A percentile compares a stretch with the other conserved stretches of the same genome.
phyloP scores from a whole-genome alignment of 2,888 invertebrate species.

The Griposia aprilina region DNA sequence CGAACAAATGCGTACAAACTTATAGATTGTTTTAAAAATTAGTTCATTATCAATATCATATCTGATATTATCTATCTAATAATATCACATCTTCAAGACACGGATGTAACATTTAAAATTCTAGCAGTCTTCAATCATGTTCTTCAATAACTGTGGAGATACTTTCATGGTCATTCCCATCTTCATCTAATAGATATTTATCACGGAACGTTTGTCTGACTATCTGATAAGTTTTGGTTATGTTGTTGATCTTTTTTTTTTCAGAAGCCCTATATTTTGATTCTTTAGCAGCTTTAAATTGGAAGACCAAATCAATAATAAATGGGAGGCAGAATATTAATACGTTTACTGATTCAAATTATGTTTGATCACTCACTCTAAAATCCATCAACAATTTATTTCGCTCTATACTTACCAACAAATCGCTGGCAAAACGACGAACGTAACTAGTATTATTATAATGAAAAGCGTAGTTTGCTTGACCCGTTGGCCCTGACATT shows the following conservation, averaged over 20 bases:
- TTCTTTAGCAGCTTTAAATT: not conserved
- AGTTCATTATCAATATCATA: conserved; percentile 38
- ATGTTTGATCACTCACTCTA: not conserved
- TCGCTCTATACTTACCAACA: not conserved
- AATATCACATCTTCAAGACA: conserved; percentile 28
- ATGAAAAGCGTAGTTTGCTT: conserved; percentile 64
- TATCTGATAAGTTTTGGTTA: not conserved
- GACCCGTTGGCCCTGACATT: conserved; percentile 80
- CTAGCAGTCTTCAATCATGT: conserved; percentile 37
- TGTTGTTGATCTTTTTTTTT: not conserved
- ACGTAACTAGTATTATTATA: conserved; percentile 57
- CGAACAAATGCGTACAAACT: not conserved
- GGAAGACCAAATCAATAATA: not conserved
- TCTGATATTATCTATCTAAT: conserved; percentile 25
- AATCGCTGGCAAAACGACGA: conserved; percentile 37
- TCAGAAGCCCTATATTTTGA: not conserved
- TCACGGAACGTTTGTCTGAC: conserved; percentile 12
- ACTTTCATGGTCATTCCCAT: conserved; percentile 51
- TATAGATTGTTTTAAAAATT: not conserved
- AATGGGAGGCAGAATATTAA: not conserved
- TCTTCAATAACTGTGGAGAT: conserved; percentile 27
- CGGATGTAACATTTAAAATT: conserved; percentile 53
- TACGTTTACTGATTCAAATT: not conserved
- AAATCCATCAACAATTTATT: not conserved
- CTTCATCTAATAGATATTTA: not conserved